These are phyloP conservation scores for Mythimna pallens DNA, from an alignment of 2,888 invertebrate species.

Conservation along the genomic window DNA sequence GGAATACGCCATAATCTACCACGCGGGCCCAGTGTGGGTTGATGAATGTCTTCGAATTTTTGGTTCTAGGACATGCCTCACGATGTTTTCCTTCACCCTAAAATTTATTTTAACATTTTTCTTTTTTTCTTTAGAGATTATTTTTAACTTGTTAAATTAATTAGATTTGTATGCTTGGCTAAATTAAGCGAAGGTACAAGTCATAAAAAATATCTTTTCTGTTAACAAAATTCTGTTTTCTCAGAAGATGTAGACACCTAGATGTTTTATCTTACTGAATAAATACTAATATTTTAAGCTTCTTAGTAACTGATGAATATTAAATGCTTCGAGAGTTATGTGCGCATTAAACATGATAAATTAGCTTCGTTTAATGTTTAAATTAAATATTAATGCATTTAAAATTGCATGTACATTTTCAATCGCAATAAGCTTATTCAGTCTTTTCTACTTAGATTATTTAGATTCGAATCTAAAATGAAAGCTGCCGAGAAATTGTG, in stretches of 20 bases:
- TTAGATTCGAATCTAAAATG: conserved; percentile 4
- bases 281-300: conserved; percentile 7
- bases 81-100: no score
- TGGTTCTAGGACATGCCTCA: no score
- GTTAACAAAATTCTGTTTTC: neutral
- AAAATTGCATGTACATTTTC: conserved; percentile 12
- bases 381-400: conserved; percentile 19
- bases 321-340: conserved; percentile 3
- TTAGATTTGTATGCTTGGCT: neutral
- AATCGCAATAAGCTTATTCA: neutral
- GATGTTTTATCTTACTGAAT: neutral
- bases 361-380: neutral
- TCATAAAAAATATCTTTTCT: neutral
- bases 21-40: no score
- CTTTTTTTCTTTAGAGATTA: neutral
- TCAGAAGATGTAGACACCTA: neutral
- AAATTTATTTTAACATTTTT: neutral
- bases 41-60: no score
- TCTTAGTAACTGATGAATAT: conserved; percentile 18
- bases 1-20: no score
- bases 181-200: neutral
- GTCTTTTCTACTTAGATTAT: neutral
- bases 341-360: neutral
- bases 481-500: neutral
- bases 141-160: neutral